Evolutionary conservation across 2,888 invertebrate genomes (phyloP), one percentile per base, ranked within the genome.

Genomic region (Eumacrocentrus americanus): DNA sequence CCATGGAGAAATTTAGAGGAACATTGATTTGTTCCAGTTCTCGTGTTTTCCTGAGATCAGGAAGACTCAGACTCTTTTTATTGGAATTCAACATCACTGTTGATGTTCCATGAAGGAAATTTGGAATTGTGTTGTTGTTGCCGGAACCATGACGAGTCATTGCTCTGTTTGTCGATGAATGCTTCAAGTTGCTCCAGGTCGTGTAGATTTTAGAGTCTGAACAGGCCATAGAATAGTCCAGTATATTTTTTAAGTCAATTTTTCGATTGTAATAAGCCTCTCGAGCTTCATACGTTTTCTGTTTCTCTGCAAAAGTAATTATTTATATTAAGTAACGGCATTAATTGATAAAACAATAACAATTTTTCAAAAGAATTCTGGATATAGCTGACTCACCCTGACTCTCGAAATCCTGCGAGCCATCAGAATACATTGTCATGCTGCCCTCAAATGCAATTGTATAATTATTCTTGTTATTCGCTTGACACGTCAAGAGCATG

Each of bases 371-470:
- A 44, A 67, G 50, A 59, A 11, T 29, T 40, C 11, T 5, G 38
- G 20, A 35, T 18, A 40, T 46, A 16, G 7, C 7, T 35, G 34
- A 35, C 56, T 64, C 67, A 78, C 78, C 78, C 70, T 78, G 79
- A 63, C 72, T 78, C 61, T 80, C 81, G 61, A 80, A 81, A 69
- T 80, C 80, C 66, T 80, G 80, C 2, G 79, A 81, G 22, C 77
- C 92, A 82, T 93, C 93, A 55, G 92, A 92, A 81, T 91, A 92
- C 84, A 90, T 89, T 67, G 91, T 89, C 71, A 89, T 85, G 73
- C 92, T 92, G 75, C 94, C 95, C 83, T 95, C 94, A 75, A 95
- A 95, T 69, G 95, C 95, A 75, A 95, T 94, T 66, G 95, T 95
- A 80, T 95, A 95, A 83, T 95, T 95, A 82, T 94, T 92, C 84